Evolutionary conservation across 37 sponge, comb jelly and placozoan genomes (phyloP), one percentile per base, ranked within the genome.

Genomic region (Dysidea cf. avara): DNA sequence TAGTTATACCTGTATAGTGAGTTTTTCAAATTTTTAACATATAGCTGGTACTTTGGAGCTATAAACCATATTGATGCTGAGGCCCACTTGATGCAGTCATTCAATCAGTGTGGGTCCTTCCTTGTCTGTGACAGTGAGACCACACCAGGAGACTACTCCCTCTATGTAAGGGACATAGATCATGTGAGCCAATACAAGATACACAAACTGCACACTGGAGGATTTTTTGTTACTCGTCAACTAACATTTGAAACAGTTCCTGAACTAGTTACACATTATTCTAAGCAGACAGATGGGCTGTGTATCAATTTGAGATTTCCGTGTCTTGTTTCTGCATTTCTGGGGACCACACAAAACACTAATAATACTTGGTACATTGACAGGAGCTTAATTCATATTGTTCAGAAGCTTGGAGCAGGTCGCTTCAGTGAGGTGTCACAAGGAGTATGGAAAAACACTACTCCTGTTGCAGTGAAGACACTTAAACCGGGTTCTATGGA

Each of bases 111-210:
- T 21, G 99, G 96, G 1, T 72, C 89, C 18, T 97, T 76, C 80
- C 92, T 97, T 29, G 74, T 97, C 25, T 77, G 99, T 38, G 95
- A 97, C 65, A 88, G 92, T 64, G 99, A 97, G 67, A 94, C 92
- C 1, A 84, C 90, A 50, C 91, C 95, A 47, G 96, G 96, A 2
- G 99, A 92, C 61, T 97, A 72, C 70, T 88, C 96, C n/a, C 90
- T 97, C 52, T 87, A 86, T 2, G 74, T 97, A 24, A 71, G 95
- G 21, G 92, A 91, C 64, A 47, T 56, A 9, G 92, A 94, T 31
- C 83, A 68, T 53, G 92, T 94, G 20, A 55, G 93, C n/a, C 96
- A 96, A 68, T 96, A 89, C 79, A 75, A 90, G 65, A 87, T 96
- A 35, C 76, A 84, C 22, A 56, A 90, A 34, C 82, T 89, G 59